Evolutionary conservation across 2,888 invertebrate genomes (phyloP), one percentile per base, ranked within the genome.

Genomic region (Dysmachus trigonus): DNA sequence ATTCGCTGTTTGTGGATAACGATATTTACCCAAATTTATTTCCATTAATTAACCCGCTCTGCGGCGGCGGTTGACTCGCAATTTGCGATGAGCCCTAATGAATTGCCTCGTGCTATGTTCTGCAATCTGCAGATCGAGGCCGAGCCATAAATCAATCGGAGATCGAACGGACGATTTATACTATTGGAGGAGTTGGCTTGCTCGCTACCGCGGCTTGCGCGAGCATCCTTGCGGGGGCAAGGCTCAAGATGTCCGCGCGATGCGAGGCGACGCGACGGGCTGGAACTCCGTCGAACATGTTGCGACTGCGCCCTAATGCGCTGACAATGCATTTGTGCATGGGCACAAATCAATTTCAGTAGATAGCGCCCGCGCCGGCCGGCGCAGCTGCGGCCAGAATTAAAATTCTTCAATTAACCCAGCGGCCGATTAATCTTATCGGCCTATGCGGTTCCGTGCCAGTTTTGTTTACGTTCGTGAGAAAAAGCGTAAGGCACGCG

Each of bases 1-100:
- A 30, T 82, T 82, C 81, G 4, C 18, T 82, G 81, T 82, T 62
- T 35, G 31, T 6, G 51, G 62, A 62, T 62, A 82, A 82, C 62
- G 62, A 82, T 82, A 82, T 82, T 82, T 82, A 62, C 81, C 81
- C 81, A 62, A 82, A 82, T 82, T 82, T 62, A 82, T 82, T 82
- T 82, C 81, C 81, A 62, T 53, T 62, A 82, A 82, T 82, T 82
- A 82, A 82, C 35, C 81, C 62, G 22, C 81, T 82, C 62, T 18
- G 33, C n/a, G n/a, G 18, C n/a, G n/a, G 18, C 33, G 81, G 33
- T 33, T 33, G 33, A 33, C 18, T 33, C 35, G 22, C 62, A 62
- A 35, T 62, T 82, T 31, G 62, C 53, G 81, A 47, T 41, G 81
- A 82, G 22, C 33, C 33, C 22, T 22, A 82, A 82, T 82, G 62